A percentile compares a stretch with the other conserved stretches of the same genome.
Conservation (phyloP, 1,140 invertebrate species). For the Drosophila novamexicana region DNA sequence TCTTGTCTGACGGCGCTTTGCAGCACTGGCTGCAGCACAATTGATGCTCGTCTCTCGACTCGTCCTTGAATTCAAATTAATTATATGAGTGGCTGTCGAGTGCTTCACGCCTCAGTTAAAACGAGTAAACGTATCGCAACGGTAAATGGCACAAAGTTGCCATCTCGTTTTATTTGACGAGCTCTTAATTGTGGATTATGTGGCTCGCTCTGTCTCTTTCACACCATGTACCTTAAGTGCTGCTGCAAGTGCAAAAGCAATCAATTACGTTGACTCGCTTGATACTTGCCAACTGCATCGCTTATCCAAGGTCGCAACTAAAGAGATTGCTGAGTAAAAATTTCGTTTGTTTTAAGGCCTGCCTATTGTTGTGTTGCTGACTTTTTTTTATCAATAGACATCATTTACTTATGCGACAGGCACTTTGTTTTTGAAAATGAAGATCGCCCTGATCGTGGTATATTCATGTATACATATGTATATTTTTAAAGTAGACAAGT, state of each 20-base stretch:
- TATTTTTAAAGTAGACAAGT: too few relatives aligned
- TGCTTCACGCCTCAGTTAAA: neutral
- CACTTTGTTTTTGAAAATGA: too few relatives aligned
- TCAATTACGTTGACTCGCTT: slow-evolving; percentile 28
- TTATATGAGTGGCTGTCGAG: slow-evolving; percentile 36
- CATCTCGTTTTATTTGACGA: slow-evolving; percentile 8
- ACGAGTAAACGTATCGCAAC: neutral
- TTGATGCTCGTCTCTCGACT: slow-evolving; percentile 16
- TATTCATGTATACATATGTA: too few relatives aligned
- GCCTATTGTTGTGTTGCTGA: neutral
- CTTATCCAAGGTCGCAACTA: slow-evolving; percentile 8
- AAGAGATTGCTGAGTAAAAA: neutral
- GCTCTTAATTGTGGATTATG: slow-evolving; percentile 37
- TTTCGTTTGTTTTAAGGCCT: neutral
- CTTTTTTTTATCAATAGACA: neutral
- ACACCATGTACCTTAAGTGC: neutral
- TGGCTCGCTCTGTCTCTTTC: neutral
- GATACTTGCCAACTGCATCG: slow-evolving; percentile 20
- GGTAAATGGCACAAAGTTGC: slow-evolving; percentile 1
- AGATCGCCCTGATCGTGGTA: too few relatives aligned
- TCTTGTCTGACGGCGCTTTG: slow-evolving; percentile 30
- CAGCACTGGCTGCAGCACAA: slow-evolving; percentile 14
- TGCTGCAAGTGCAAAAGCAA: slow-evolving; percentile 23
- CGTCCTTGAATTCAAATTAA: slow-evolving; percentile 74
- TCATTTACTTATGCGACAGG: too few relatives aligned